Evolutionary conservation across 2,888 invertebrate genomes (phyloP), one percentile per base, ranked within the genome.

Genomic region (Dryocosmus kuriphilus): DNA sequence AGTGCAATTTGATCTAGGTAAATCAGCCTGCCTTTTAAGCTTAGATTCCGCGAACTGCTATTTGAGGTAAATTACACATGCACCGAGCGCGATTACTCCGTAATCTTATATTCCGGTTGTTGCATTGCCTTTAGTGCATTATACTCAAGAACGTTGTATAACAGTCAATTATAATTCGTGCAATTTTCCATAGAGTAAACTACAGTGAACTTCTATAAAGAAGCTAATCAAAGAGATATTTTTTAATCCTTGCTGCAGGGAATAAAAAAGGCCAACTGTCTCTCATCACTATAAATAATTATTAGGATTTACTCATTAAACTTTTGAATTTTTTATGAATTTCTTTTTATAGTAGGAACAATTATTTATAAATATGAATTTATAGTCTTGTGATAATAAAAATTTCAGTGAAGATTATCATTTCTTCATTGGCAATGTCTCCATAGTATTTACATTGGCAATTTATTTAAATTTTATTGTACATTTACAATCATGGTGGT

Each of bases 61-160:
- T 57, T 57, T 24, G 57, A 24, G 24, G 57, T 57, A 57, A 57
- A 57, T 57, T 57, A 57, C 24, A 57, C 57, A 57, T 57, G 24
- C 51, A 55, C n/a, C n/a, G n/a, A 55, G 24, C 24, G 24, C 24
- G 57, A 57, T 57, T 57, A 57, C 57, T 22, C 57, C 22, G 24
- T 57, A 57, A 57, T 57, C 24, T 57, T 24, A 27, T 57, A 57
- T 57, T 57, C 57, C 57, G 24, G 4, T 24, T 24, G 57, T 27
- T 57, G 24, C 57, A 57, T 57, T 11, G 24, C 57, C 57, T 57
- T 22, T 27, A 27, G 57, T 57, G 24, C 5, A 57, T 27, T 6
- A 57, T 57, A 57, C 24, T 57, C 57, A 57, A 57, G 24, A 57
- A 57, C 57, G 14, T 27, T 57, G 24, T 57, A 57, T 57, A 57